Conservation (phyloP, 2,113 vertebrate species). For the Podarcis cretensis region DNA sequence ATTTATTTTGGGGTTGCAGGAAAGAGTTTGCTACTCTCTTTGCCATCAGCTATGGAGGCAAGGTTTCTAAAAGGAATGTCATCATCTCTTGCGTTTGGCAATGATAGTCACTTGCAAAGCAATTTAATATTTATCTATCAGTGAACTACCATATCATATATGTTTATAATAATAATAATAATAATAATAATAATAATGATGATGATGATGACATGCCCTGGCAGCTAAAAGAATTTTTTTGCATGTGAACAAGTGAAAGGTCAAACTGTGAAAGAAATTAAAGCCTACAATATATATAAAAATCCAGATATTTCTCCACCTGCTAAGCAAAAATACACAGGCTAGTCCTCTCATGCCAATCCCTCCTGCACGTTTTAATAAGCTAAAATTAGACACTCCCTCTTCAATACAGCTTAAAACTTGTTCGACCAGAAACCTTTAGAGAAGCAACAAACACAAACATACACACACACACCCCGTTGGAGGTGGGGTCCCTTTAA, state of each 20-base stretch:
- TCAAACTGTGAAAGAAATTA: neutral
- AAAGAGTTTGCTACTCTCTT: neutral
- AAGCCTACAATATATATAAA: neutral
- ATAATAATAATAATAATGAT: too few species aligned
- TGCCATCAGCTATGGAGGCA: neutral
- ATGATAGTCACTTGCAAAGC: constrained; percentile 5
- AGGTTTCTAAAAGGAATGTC: neutral
- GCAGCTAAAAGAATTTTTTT: neutral
- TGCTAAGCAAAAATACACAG: constrained; percentile 46
- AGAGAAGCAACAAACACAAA: constrained; percentile 20
- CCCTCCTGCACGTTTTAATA: neutral
- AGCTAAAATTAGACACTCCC: constrained; percentile 15
- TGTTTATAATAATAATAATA: neutral
- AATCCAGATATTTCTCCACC: constrained; percentile 44
- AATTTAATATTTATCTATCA: neutral
- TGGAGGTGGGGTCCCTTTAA: constrained; percentile 55
- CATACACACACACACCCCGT: constrained; percentile 37
- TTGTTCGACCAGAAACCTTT: constrained; percentile 32
- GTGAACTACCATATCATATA: neutral
- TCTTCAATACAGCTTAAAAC: constrained; percentile 9
- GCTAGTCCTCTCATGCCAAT: neutral
- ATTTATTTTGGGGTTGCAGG: neutral
- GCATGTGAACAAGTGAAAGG: neutral
- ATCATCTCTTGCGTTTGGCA: neutral
- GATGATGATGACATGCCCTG: neutral